Evolutionary conservation across 2,888 invertebrate genomes (phyloP).

Genomic region (Myopa testacea): DNA sequence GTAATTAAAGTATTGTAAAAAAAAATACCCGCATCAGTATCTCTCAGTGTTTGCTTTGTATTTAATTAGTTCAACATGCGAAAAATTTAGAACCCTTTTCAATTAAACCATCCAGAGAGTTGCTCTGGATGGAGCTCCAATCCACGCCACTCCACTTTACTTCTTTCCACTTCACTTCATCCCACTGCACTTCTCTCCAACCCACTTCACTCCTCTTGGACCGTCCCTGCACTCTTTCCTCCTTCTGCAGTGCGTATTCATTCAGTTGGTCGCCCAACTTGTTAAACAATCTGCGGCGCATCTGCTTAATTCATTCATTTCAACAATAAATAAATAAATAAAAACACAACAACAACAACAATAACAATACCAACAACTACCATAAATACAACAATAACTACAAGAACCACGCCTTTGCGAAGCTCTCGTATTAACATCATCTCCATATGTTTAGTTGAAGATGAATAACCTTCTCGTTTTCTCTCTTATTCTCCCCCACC

Average conservation of each 20-base stretch:
- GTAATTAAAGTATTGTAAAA: background rate
- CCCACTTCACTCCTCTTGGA: too few relatives aligned
- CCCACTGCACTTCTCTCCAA: too few relatives aligned
- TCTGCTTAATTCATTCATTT: conserved; percentile 40
- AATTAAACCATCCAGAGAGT: conserved; percentile 18
- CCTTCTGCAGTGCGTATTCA: background rate
- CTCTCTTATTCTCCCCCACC: background rate
- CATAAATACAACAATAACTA: conserved; percentile 4
- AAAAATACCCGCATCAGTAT: background rate
- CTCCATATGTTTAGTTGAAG: conserved; percentile 3
- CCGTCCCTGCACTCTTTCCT: background rate
- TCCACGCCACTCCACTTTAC: too few relatives aligned
- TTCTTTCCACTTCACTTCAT: too few relatives aligned
- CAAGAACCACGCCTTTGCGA: conserved; percentile 20
- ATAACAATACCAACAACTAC: conserved; percentile 11
- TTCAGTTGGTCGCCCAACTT: conserved; percentile 28
- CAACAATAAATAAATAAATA: conserved; percentile 24
- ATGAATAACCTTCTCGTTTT: background rate
- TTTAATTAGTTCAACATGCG: conserved; percentile 42
- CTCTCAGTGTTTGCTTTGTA: conserved; percentile 9
- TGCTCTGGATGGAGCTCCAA: background rate
- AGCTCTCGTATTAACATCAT: background rate
- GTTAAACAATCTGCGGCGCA: conserved; percentile 40
- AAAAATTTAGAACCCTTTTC: conserved; percentile 39
- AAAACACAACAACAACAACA: conserved; percentile 18